phyloP scores from a whole-genome alignment of 2,888 invertebrate species.

The Junonia oenone region DNA sequence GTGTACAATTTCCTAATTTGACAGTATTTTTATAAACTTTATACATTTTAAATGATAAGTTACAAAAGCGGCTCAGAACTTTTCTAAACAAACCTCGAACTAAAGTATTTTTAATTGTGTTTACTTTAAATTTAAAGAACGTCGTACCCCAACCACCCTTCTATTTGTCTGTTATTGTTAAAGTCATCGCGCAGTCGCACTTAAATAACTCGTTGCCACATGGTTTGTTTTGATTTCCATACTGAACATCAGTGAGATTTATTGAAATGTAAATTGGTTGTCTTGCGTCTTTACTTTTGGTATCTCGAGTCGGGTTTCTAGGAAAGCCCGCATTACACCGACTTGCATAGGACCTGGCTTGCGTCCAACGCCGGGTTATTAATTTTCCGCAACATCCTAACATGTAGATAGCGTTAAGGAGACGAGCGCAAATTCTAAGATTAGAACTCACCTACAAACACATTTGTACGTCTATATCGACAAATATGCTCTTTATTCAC shows the following conservation, averaged over 20 bases:
- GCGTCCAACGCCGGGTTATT: constrained; percentile 11
- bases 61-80: no score
- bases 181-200: neutral
- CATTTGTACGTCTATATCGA: constrained; percentile 5
- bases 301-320: constrained; percentile 17
- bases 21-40: no score
- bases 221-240: constrained; percentile 13
- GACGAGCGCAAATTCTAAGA: constrained; percentile 7
- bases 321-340: constrained; percentile 21
- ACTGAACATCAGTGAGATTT: constrained; percentile 14
- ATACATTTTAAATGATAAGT: no score
- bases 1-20: no score
- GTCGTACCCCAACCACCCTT: neutral
- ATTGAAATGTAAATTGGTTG: constrained; percentile 19
- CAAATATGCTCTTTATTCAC: no score
- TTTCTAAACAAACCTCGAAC: no score
- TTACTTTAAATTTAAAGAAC: neutral
- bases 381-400: constrained; percentile 13
- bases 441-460: constrained; percentile 11
- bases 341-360: constrained; percentile 14
- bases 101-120: neutral
- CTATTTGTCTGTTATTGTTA: neutral
- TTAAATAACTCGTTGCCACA: neutral
- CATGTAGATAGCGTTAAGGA: constrained; percentile 5
- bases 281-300: constrained; percentile 7